Base-by-base conservation (phyloP, 2,113 vertebrate species). In the Zosterops pallidus region DNA sequence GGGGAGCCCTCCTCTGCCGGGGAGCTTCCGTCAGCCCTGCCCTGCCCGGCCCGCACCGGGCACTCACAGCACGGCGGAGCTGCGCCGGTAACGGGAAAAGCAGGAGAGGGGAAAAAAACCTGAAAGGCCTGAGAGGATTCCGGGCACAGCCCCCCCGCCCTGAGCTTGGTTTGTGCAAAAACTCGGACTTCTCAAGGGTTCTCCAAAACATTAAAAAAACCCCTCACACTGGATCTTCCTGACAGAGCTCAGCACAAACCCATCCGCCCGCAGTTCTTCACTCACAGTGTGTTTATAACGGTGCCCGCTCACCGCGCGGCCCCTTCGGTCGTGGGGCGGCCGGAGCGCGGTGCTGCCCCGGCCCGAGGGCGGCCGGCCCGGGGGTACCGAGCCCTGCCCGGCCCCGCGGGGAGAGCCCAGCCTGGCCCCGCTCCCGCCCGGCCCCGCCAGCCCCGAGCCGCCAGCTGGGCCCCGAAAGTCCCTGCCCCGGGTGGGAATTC, bases 401-500 rank as follows among this genome's bases (percentile, higher is more conserved):
- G 44, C 52, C 39, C 64, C 42, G 62, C 62, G 19, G 21, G 39
- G 63, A 23, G 50, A 74, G 41, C 53, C 41, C 55, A 37, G 72
- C n/a, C 16, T 44, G 3, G 59, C 37, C 47, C 37, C 37, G 46
- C 62, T 55, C 3, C 77, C 33, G 2, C 21, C 9, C 16, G 24
- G 16, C 41, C 57, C 2, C 11, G 4, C 4, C 39, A 3, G 41
- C 41, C 2, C 42, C 52, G 24, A 24, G 44, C 44, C 29, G 31
- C 21, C 71, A 22, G 71, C 53, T 9, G 71, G 64, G 37, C 22
- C 52, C 18, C 78, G 8, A 15, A 44, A 29, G 20, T 14, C 31
- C 4, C 29, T 4, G 2, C 9, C n/a, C 23, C 42, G 0, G 11
- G 14, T 1, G 5, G 13, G 21, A 28, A 4, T 5, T 57, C 1